Evolutionary conservation across 2,113 vertebrate genomes (phyloP), one percentile per base, ranked within the genome.

Genomic region (Istiophorus platypterus): DNA sequence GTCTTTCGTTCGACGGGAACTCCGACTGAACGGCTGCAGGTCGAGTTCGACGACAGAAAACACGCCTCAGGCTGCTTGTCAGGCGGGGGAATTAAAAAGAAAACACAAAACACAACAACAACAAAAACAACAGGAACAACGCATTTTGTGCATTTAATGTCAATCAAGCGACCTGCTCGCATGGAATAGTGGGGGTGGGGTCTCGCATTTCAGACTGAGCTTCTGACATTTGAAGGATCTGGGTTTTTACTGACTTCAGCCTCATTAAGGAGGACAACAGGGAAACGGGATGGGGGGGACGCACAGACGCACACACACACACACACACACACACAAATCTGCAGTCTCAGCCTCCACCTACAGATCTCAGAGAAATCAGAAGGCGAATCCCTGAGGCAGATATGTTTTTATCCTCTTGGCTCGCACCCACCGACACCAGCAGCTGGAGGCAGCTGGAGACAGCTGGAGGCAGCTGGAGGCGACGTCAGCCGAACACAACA

Each of bases 331-430:
- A 78, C 65, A 63, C 22, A 41, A 24, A 52, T 52, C 22, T 54
- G 26, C 71, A 6, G 0, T 62, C 61, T 70, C 49, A 62, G 73
- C 51, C 75, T 31, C 68, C 66, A 49, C 57, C 56, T 57, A 71
- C 59, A 56, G 41, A 42, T 72, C 24, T 18, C 52, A 8, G 39
- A 31, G 29, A 59, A 59, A 41, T 24, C 20, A 1, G 27, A 18
- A 31, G 54, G 14, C 34, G 45, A 54, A 29, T 61, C 54, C 52
- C 62, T 45, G 8, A 17, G 27, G 27, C 56, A 3, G 45, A 49
- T 20, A 7, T 13, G 14, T 18, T 47, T 18, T 18, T n/a, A n/a
- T 17, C 24, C 18, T 56, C 52, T 56, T 11, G 26, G 52, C 52
- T 56, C 52, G 13, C n/a, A 26, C 51, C 51, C 1, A n/a, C 51